Evolutionary conservation across 2,888 invertebrate genomes (phyloP), one percentile per base, ranked within the genome.

Genomic region (Rhingia campestris): DNA sequence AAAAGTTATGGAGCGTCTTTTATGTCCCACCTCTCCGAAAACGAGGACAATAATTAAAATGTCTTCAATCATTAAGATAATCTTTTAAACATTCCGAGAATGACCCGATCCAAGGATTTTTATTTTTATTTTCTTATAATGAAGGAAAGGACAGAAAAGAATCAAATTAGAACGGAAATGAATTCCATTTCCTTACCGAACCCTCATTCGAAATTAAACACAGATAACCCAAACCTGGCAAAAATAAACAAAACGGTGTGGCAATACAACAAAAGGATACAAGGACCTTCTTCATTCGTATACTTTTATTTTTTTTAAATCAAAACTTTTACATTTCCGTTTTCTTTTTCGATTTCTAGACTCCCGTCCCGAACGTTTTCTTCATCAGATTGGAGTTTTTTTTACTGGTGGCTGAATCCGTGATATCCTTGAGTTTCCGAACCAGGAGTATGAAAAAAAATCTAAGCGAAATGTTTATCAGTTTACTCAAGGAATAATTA

Each of bases 401-500:
- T 43, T 41, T 41, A 35, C 37, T 47, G 2, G 53, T 33, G 37
- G 33, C 22, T 14, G n/a, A 10, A 45, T 59, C 39, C 66, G 47
- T 39, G 49, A 56, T 69, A 70, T 74, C 73, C 64, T 64, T 56
- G 37, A 56, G 58, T 56, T 67, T 63, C 39, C 73, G 32, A 47
- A 12, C 7, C 30, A 33, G 6, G 35, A 63, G 33, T 6, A 41
- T 32, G n/a, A 73, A 32, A 56, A 66, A 30, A 58, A 54, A 66
- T 49, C 58, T 53, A 75, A 66, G 32, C 56, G 77, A 86, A 86
- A 81, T 80, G 80, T 80, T 82, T 81, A 86, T 86, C 86, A 86
- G 87, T 86, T 86, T 86, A 79, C 70, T 85, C 79, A 72, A 73
- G 64, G 86, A 86, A 87, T 87, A 87, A 87, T 87, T 87, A 87